Evolutionary conservation across 2,888 invertebrate genomes (phyloP).

Genomic region (Agrotis exclamationis): DNA sequence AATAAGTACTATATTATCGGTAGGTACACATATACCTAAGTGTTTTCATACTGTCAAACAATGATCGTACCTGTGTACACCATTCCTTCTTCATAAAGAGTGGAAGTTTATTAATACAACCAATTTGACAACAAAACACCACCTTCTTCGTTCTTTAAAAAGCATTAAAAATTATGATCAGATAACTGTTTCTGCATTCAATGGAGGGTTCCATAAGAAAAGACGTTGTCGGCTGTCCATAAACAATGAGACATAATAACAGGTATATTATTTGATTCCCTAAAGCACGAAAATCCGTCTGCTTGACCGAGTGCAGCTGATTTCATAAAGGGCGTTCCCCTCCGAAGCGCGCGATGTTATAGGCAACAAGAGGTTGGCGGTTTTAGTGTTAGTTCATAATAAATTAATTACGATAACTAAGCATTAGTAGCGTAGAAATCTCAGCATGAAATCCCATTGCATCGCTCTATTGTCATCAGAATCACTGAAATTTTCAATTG

Average conservation of each 20-base stretch:
- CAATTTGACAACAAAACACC: slow-evolving; percentile 20
- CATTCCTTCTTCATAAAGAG: neutral
- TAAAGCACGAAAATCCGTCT: slow-evolving; percentile 80
- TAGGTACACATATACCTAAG: neutral
- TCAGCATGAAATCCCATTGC: too few species aligned
- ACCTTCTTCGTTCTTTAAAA: slow-evolving; percentile 15
- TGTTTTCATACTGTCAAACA: neutral
- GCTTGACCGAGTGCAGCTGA: slow-evolving; percentile 85
- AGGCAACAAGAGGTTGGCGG: slow-evolving; percentile 71
- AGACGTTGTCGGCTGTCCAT: slow-evolving; percentile 65
- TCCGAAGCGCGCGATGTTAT: slow-evolving; percentile 71
- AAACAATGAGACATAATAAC: slow-evolving; percentile 73
- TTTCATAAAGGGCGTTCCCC: slow-evolving; percentile 89
- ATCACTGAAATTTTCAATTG: too few species aligned
- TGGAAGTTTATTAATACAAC: slow-evolving; percentile 11
- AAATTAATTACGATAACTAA: neutral
- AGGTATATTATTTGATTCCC: slow-evolving; percentile 78
- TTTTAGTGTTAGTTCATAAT: slow-evolving; percentile 6
- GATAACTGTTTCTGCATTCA: slow-evolving; percentile 49
- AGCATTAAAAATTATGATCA: slow-evolving; percentile 25
- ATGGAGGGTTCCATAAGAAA: slow-evolving; percentile 40
- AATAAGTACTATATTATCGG: neutral
- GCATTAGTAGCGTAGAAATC: neutral
- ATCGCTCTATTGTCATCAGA: too few species aligned
- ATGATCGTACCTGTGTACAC: neutral